phyloP scores from a whole-genome alignment of 92 coral and sea anemone species.

The Muricea muricata region DNA sequence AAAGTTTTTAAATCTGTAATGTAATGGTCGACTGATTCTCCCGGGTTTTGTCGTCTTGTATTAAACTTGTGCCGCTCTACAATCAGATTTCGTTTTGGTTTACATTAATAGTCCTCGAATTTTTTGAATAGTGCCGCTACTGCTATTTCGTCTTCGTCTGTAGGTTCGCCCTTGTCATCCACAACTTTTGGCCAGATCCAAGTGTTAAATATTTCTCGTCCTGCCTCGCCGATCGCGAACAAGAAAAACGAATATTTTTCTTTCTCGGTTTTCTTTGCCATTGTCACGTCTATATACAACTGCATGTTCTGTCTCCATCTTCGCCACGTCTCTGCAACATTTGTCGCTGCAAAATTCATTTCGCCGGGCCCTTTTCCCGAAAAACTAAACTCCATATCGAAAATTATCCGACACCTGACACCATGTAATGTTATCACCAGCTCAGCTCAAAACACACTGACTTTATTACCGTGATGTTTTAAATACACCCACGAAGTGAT shows the following conservation, averaged over 20 bases:
- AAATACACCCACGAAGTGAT: neutral
- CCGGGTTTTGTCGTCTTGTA: conserved; percentile 28
- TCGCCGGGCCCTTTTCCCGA: conserved; percentile 29
- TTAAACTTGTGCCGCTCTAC: conserved; percentile 8
- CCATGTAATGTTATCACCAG: conserved; percentile 29
- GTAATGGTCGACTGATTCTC: conserved; percentile 36
- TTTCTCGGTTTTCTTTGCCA: conserved; percentile 22
- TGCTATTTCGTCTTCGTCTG: conserved; percentile 30
- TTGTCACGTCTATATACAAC: conserved; percentile 17
- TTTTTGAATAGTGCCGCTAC: conserved; percentile 16
- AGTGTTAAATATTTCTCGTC: conserved; percentile 29
- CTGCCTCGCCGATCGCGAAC: neutral
- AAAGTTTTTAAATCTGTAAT: too few species aligned
- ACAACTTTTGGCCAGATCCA: conserved; percentile 27
- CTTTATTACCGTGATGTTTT: neutral
- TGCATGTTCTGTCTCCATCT: conserved; percentile 31
- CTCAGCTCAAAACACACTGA: too few species aligned
- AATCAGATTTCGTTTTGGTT: conserved; percentile 18
- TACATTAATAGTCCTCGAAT: conserved; percentile 25
- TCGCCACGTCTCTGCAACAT: conserved; percentile 36
- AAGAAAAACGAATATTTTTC: neutral
- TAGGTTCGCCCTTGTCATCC: conserved; percentile 18
- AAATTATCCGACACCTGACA: conserved; percentile 10
- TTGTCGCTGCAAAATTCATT: conserved; percentile 28
- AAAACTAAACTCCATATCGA: conserved; percentile 10